Evolutionary conservation across 2,888 invertebrate genomes (phyloP).

Genomic region (Choristoneura rosaceana): DNA sequence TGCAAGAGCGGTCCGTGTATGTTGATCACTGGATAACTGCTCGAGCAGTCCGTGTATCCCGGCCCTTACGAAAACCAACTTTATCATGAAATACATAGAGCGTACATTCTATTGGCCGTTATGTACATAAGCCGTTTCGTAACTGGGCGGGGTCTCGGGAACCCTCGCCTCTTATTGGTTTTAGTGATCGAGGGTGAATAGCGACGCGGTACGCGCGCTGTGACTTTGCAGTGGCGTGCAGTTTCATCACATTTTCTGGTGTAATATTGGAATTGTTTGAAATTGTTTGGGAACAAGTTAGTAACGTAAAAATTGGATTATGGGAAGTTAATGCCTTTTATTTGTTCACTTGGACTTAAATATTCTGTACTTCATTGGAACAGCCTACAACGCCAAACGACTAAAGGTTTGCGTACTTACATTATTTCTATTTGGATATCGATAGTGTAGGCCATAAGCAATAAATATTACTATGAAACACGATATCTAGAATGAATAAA

Average conservation of each 20-base stretch:
- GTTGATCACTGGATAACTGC: no score
- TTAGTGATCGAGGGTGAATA: slow-evolving; percentile 76
- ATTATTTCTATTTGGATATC: no score
- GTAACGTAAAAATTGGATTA: neutral
- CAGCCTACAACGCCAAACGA: neutral
- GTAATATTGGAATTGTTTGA: neutral
- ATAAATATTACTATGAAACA: no score
- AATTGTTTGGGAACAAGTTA: neutral
- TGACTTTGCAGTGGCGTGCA: slow-evolving; percentile 71
- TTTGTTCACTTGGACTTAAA: neutral
- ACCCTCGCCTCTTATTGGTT: slow-evolving; percentile 83
- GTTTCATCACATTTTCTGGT: slow-evolving; percentile 27
- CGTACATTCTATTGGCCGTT: slow-evolving; percentile 48
- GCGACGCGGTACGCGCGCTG: slow-evolving; percentile 58
- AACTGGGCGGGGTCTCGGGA: slow-evolving; percentile 58
- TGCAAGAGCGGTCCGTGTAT: no score
- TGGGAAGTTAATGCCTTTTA: neutral
- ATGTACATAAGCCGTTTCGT: slow-evolving; percentile 70
- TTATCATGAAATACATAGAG: slow-evolving; percentile 44
- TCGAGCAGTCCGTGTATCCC: no score
- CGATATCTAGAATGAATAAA: no score
- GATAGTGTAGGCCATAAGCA: no score
- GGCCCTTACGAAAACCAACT: slow-evolving; percentile 50
- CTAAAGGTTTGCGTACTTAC: neutral
- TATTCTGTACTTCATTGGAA: neutral